phyloP scores from a whole-genome alignment of 2,113 vertebrate species.

The Bostrychus sinensis region DNA sequence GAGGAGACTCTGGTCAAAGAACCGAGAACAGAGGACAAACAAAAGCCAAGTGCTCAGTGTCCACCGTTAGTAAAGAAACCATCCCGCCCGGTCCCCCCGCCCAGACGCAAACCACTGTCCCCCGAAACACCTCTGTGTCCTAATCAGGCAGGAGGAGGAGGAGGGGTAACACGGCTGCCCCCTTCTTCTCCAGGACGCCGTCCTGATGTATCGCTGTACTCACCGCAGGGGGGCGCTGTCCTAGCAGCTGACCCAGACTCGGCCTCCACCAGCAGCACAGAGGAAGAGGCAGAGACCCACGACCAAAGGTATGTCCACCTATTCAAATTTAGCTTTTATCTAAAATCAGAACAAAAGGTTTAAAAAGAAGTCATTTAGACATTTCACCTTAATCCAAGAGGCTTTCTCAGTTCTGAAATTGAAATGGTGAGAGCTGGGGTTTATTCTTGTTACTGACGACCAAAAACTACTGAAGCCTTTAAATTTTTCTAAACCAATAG shows the following conservation, averaged over 20 bases:
- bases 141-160: constrained; percentile 20
- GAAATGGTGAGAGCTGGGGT: no score
- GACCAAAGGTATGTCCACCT: constrained; percentile 61
- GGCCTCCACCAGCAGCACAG: constrained; percentile 91
- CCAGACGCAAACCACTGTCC: constrained; percentile 75
- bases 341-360: no score
- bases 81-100: constrained; percentile 81
- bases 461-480: no score
- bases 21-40: constrained; percentile 21
- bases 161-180: constrained; percentile 30
- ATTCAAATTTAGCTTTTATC: no score
- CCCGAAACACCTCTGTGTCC: constrained; percentile 4
- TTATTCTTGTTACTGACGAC: no score
- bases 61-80: constrained; percentile 40
- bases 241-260: constrained; percentile 83
- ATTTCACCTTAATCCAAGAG: no score
- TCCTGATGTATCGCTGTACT: constrained; percentile 81
- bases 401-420: no score
- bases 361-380: no score
- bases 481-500: no score
- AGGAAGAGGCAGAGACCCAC: constrained; percentile 85
- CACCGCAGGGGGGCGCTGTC: constrained; percentile 69
- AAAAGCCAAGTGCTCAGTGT: constrained; percentile 18
- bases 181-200: neutral
- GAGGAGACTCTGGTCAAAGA: constrained; percentile 33